Percentiles rank a stretch among this genome's conserved stretches.
Conservation (phyloP, 2,797 vertebrate genomes). For the Semotilus atromaculatus region DNA sequence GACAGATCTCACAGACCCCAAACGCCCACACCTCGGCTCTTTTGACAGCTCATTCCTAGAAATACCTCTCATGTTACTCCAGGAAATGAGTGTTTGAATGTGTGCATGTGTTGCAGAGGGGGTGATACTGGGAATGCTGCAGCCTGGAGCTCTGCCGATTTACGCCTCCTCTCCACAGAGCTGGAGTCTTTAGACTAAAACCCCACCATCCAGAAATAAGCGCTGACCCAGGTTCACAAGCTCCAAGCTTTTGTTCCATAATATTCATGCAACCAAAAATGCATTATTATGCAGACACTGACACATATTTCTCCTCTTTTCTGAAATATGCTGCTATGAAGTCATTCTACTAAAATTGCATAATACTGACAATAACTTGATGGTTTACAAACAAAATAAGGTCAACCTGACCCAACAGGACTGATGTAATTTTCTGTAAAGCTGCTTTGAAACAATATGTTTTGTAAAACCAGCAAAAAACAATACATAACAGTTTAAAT, state of each 20-base stretch:
- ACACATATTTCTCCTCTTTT: neutral
- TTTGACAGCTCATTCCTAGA: slow-evolving; percentile 52
- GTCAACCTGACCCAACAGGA: neutral
- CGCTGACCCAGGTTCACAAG: slow-evolving; percentile 22
- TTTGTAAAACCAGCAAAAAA: too few relatives aligned
- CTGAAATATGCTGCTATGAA: slow-evolving; percentile 17
- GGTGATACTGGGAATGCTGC: slow-evolving; percentile 33
- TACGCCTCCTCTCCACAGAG: slow-evolving; percentile 23
- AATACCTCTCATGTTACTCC: slow-evolving; percentile 49
- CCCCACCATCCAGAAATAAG: neutral
- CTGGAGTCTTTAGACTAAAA: slow-evolving; percentile 15
- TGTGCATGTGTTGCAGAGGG: slow-evolving; percentile 23
- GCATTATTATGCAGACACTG: neutral
- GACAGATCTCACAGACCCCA: slow-evolving; percentile 42
- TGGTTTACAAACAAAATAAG: slow-evolving; percentile 4
- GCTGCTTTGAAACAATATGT: too few relatives aligned
- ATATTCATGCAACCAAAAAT: neutral
- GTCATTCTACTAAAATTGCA: neutral
- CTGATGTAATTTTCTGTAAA: neutral
- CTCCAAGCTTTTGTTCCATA: slow-evolving; percentile 28
- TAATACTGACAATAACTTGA: slow-evolving; percentile 18
- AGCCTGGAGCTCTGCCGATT: slow-evolving; percentile 38
- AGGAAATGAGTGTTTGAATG: slow-evolving; percentile 39
- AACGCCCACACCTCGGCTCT: slow-evolving; percentile 52
- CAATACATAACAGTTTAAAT: neutral